Base-by-base conservation (phyloP, 2,888 invertebrate species). In the Blomia tropicalis region DNA sequence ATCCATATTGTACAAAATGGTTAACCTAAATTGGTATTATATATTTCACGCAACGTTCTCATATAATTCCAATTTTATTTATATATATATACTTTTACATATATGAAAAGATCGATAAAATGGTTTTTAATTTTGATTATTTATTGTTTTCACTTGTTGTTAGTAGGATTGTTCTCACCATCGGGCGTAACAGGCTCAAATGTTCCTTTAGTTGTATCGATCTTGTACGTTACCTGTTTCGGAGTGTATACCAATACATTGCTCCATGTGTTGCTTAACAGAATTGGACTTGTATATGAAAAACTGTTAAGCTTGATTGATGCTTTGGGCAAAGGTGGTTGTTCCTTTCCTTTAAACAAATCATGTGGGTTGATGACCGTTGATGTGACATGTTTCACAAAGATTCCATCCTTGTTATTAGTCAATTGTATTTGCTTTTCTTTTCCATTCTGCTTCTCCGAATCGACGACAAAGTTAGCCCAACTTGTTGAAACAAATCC, bases 1-100 rank as follows among this genome's bases (percentile, higher is more conserved):
- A 62, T 70, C 17, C 68, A 73, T 66, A 64, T 59, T 44, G 60
- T 44, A 4, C 2, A 27, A 23, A 32, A 31, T 58, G 36, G 36
- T 11, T 36, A 36, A 36, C 17, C 17, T 36, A 17, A n/a, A n/a
- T n/a, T n/a, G n/a, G n/a, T n/a, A n/a, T n/a, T n/a, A n/a, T n/a
- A n/a, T n/a, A n/a, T n/a, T n/a, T n/a, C n/a, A n/a, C n/a, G n/a
- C n/a, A n/a, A n/a, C n/a, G n/a, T n/a, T n/a, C n/a, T n/a, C n/a
- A n/a, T n/a, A n/a, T n/a, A n/a, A n/a, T n/a, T n/a, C n/a, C n/a
- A n/a, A n/a, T n/a, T n/a, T n/a, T n/a, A n/a, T n/a, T n/a, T n/a
- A n/a, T n/a, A n/a, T n/a, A n/a, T n/a, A n/a, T n/a, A n/a, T n/a
- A n/a, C n/a, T n/a, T n/a, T n/a, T n/a, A n/a, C n/a, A n/a, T n/a